These are phyloP conservation scores for Drosophila bocqueti DNA, from an alignment of 1,140 invertebrate species.

Conservation along the genomic window DNA sequence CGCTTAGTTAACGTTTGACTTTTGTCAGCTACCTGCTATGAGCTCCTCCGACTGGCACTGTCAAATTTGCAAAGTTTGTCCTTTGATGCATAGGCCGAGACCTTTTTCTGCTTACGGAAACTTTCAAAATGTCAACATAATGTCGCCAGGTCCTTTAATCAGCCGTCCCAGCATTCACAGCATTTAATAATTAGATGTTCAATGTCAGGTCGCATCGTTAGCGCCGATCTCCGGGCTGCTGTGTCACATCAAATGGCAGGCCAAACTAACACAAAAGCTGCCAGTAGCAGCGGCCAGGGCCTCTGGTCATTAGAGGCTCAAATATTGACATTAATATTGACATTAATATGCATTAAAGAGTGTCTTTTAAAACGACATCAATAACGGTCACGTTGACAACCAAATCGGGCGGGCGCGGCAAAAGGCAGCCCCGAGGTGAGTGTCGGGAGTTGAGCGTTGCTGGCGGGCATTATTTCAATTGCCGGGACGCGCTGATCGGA, in stretches of 20 bases:
- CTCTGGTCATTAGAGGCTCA: slow-evolving; percentile 73
- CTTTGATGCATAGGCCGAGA: slow-evolving; percentile 39
- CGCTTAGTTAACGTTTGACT: slow-evolving; percentile 83
- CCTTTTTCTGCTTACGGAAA: slow-evolving; percentile 44
- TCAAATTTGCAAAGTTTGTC: slow-evolving; percentile 58
- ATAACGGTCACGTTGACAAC: slow-evolving; percentile 61
- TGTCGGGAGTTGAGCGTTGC: neutral
- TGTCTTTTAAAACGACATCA: slow-evolving; percentile 77
- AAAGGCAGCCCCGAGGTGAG: neutral
- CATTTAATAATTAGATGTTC: slow-evolving; percentile 71
- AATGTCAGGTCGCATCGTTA: slow-evolving; percentile 64
- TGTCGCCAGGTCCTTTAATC: slow-evolving; percentile 72
- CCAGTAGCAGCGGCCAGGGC: slow-evolving; percentile 41
- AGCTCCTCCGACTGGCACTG: neutral
- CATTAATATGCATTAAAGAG: slow-evolving; percentile 81
- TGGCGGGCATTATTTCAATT: slow-evolving; percentile 54
- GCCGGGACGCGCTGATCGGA: slow-evolving; percentile 39
- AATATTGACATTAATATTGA: slow-evolving; percentile 83
- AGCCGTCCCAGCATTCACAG: slow-evolving; percentile 38
- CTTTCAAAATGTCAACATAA: slow-evolving; percentile 78
- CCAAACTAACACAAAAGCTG: slow-evolving; percentile 68
- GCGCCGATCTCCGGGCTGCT: slow-evolving; percentile 32
- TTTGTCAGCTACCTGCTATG: slow-evolving; percentile 52
- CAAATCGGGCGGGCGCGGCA: slow-evolving; percentile 21
- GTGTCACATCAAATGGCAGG: slow-evolving; percentile 60